Conservation (phyloP, 1,140 invertebrate species). For the Pseudomyrmex gracilis region DNA sequence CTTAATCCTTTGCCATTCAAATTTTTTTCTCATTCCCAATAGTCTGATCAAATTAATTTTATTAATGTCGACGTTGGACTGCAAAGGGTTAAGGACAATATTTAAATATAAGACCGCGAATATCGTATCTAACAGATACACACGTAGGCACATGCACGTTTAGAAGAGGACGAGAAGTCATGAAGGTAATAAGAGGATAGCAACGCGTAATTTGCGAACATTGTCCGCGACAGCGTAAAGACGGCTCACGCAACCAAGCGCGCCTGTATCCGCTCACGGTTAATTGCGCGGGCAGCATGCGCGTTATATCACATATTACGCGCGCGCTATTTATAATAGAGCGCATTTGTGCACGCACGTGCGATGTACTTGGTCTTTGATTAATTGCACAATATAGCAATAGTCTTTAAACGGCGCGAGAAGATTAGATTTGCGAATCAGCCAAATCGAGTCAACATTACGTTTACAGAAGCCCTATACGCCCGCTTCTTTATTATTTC, state of each 20-base stretch:
- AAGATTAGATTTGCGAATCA: too few relatives aligned
- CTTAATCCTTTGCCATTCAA: too few relatives aligned
- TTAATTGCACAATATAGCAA: background rate
- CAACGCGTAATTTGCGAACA: conserved; percentile 27
- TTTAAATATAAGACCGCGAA: too few relatives aligned
- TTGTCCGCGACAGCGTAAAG: conserved; percentile 3
- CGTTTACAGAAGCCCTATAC: background rate
- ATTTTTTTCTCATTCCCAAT: too few relatives aligned
- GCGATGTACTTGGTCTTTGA: background rate
- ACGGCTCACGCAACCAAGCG: conserved; percentile 20
- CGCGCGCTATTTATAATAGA: background rate
- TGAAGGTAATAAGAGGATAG: conserved; percentile 8
- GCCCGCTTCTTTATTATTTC: background rate
- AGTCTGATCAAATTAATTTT: too few relatives aligned
- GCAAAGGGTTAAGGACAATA: too few relatives aligned
- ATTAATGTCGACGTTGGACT: too few relatives aligned
- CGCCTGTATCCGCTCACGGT: background rate
- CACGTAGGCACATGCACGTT: too few relatives aligned
- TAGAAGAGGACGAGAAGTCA: conserved; percentile 14
- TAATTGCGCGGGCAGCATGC: conserved; percentile 12
- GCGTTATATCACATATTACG: conserved; percentile 25
- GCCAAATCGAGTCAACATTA: too few relatives aligned
- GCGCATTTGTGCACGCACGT: background rate
- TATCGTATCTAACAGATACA: too few relatives aligned
- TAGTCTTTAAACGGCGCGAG: too few relatives aligned